A percentile compares a stretch with the other conserved stretches of the same genome.
Evolutionary conservation across 2,113 vertebrate species (phyloP).

Genomic region (Austrofundulus limnaeus): DNA sequence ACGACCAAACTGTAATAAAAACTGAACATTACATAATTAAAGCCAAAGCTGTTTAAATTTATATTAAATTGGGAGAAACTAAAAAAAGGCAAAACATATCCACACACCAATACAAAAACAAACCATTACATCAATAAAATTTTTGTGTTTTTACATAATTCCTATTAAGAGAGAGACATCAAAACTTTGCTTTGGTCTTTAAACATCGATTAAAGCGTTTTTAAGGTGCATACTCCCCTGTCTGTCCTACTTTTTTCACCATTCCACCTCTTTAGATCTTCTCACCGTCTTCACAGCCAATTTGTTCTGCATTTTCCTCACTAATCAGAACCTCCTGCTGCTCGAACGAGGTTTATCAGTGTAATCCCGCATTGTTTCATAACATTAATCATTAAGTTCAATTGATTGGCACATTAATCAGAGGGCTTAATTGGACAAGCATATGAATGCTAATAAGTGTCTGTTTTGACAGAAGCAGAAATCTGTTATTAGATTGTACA

Average conservation of each 20-base stretch:
- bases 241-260: constrained; percentile 26
- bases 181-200: not conserved
- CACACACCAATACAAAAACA: too few species aligned
- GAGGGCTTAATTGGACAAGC: constrained; percentile 61
- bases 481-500: constrained; percentile 64
- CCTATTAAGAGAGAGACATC: not conserved
- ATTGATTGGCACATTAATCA: constrained; percentile 70
- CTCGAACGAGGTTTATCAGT: constrained; percentile 40
- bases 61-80: too few species aligned
- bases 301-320: constrained; percentile 34
- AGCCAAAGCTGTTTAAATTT: too few species aligned
- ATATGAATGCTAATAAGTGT: constrained; percentile 63
- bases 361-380: constrained; percentile 53
- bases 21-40: too few species aligned
- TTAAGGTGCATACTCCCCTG: not conserved
- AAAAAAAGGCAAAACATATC: too few species aligned
- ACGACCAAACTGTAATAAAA: too few species aligned
- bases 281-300: constrained; percentile 26
- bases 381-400: constrained; percentile 65
- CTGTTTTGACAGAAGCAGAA: constrained; percentile 57
- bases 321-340: constrained; percentile 52
- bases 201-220: not conserved
- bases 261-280: constrained; percentile 54
- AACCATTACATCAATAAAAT: too few species aligned
- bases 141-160: not conserved